Conservation (phyloP, 2,113 vertebrate species). For the Crotalus helleri region DNA sequence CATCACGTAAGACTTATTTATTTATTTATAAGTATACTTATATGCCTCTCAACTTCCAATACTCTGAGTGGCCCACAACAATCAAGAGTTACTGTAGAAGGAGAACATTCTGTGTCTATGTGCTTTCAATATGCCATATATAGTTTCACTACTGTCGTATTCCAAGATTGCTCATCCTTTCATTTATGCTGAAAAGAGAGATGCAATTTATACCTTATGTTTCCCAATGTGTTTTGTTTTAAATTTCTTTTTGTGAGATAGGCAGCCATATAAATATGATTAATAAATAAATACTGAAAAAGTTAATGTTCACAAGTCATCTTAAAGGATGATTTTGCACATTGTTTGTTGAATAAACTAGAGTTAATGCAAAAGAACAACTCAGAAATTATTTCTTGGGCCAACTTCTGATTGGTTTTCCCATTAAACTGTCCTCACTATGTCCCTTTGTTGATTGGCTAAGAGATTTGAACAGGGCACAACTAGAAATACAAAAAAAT, state of each 20-base stretch:
- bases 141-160: neutral
- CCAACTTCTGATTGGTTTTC: neutral
- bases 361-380: neutral
- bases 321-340: neutral
- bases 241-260: neutral
- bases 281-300: neutral
- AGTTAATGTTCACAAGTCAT: neutral
- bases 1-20: slow-evolving; percentile 63
- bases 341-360: neutral
- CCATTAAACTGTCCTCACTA: neutral
- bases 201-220: neutral
- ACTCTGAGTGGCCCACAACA: neutral
- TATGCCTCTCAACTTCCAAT: neutral
- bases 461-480: neutral
- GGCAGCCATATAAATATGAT: neutral
- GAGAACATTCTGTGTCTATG: neutral
- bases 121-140: neutral
- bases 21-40: neutral
- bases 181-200: neutral
- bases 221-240: neutral
- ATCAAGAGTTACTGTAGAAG: neutral
- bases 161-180: neutral
- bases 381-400: neutral
- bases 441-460: neutral
- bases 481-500: neutral